Conservation (phyloP, 2,113 vertebrate genomes). For the Misgurnus mizolepis region DNA sequence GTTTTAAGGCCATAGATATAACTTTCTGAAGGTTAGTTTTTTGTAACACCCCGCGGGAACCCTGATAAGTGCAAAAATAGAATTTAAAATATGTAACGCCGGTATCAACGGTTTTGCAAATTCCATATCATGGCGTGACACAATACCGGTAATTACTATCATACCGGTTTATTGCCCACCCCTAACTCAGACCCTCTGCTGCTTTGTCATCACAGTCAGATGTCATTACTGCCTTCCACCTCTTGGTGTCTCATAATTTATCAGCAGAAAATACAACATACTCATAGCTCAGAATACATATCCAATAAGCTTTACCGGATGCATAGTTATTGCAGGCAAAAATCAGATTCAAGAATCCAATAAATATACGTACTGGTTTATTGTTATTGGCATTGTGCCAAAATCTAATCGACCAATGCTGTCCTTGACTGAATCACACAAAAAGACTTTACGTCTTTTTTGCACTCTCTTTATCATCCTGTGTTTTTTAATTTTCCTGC, state of each 20-base stretch:
- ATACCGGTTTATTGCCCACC: too few species aligned
- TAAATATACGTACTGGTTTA: slow-evolving; percentile 48
- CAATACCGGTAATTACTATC: too few species aligned
- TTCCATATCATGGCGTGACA: too few species aligned
- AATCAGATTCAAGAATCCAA: slow-evolving; percentile 38
- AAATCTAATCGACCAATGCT: slow-evolving; percentile 40
- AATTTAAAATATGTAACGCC: too few species aligned
- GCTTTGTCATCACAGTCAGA: slow-evolving; percentile 3
- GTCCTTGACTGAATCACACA: slow-evolving; percentile 50
- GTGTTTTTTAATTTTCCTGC: slow-evolving; percentile 21
- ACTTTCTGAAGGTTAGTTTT: too few species aligned
- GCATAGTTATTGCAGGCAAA: slow-evolving; percentile 39
- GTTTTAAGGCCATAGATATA: too few species aligned
- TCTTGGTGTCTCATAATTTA: slow-evolving; percentile 39
- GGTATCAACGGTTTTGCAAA: too few species aligned
- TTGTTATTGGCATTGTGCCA: slow-evolving; percentile 48
- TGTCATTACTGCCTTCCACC: slow-evolving; percentile 32
- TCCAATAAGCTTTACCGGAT: slow-evolving; percentile 25
- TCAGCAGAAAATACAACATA: slow-evolving; percentile 4
- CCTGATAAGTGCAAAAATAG: too few species aligned
- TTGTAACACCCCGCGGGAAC: too few species aligned
- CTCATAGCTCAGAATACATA: neutral
- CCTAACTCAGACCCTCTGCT: slow-evolving; percentile 30
- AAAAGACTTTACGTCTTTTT: slow-evolving; percentile 3
- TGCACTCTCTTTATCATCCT: neutral